A percentile compares a stretch with the other conserved stretches of the same genome.
These are phyloP conservation scores for Catagonus wagneri DNA, from an alignment of 2,113 vertebrate genomes.

Conservation along the genomic window DNA sequence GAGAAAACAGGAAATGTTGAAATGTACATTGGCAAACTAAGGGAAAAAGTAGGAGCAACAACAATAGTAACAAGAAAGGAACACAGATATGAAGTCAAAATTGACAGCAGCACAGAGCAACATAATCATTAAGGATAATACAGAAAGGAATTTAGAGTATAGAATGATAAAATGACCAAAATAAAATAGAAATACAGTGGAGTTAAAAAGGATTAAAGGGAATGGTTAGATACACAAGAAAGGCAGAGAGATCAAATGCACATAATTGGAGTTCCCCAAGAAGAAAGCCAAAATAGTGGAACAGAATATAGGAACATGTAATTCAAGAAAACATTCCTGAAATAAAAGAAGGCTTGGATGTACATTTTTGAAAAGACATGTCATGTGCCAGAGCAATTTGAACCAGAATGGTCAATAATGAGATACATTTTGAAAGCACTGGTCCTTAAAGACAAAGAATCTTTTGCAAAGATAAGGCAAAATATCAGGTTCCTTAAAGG, in stretches of 20 bases:
- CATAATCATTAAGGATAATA: not conserved
- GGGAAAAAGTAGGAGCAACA: not conserved
- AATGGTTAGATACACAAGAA: conserved; percentile 25
- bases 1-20: not conserved
- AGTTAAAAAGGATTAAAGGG: not conserved
- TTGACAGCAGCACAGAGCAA: not conserved
- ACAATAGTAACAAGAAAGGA: not conserved
- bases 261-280: conserved; percentile 55
- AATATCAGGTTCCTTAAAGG: not conserved
- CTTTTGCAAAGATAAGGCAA: not conserved
- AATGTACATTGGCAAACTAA: not conserved
- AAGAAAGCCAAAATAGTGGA: conserved; percentile 68
- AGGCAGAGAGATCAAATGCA: conserved; percentile 34
- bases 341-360: conserved; percentile 3
- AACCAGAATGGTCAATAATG: not conserved
- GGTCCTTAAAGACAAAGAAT: not conserved
- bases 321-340: conserved; percentile 57
- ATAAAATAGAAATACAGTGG: conserved; percentile 26
- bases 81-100: not conserved
- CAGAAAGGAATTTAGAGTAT: not conserved
- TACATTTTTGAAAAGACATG: not conserved
- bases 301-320: conserved; percentile 63
- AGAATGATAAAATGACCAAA: conserved; percentile 35
- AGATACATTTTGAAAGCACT: not conserved
- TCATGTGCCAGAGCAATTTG: not conserved